Conservation (phyloP, 2,888 invertebrate species). For the Elmis aenea region DNA sequence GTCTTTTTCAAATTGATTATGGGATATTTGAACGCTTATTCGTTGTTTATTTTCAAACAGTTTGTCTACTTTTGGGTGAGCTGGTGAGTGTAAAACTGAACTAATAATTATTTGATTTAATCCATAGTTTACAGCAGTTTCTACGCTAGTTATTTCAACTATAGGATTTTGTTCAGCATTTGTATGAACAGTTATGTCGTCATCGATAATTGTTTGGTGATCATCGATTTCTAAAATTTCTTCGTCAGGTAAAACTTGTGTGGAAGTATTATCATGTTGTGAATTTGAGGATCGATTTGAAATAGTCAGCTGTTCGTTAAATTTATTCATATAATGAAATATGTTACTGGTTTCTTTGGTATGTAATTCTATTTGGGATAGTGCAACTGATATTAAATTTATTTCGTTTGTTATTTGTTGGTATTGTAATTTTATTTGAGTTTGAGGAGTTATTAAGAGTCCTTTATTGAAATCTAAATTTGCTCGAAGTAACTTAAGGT, state of each 20-base stretch:
- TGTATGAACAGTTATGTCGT: too few relatives aligned
- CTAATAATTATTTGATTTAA: neutral
- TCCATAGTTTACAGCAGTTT: neutral
- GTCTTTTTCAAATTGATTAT: conserved; percentile 7
- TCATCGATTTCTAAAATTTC: neutral
- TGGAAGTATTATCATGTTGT: neutral
- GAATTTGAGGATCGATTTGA: neutral
- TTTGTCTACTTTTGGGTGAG: neutral
- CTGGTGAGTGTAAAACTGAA: conserved; percentile 1
- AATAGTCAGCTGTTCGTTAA: too few relatives aligned
- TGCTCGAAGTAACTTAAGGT: too few relatives aligned
- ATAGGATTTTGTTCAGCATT: too few relatives aligned
- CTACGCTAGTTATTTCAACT: too few relatives aligned
- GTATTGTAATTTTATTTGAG: too few relatives aligned
- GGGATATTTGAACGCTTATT: conserved; percentile 4
- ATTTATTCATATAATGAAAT: neutral
- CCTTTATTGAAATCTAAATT: too few relatives aligned
- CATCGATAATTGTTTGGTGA: too few relatives aligned
- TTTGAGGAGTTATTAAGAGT: too few relatives aligned
- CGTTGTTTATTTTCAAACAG: neutral
- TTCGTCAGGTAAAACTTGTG: neutral
- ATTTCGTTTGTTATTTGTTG: too few relatives aligned
- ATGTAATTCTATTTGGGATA: conserved; percentile 19
- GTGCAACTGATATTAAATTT: too few relatives aligned
- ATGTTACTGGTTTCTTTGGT: neutral